Conservation (phyloP, 2,113 vertebrate species). For the Cebus imitator region DNA sequence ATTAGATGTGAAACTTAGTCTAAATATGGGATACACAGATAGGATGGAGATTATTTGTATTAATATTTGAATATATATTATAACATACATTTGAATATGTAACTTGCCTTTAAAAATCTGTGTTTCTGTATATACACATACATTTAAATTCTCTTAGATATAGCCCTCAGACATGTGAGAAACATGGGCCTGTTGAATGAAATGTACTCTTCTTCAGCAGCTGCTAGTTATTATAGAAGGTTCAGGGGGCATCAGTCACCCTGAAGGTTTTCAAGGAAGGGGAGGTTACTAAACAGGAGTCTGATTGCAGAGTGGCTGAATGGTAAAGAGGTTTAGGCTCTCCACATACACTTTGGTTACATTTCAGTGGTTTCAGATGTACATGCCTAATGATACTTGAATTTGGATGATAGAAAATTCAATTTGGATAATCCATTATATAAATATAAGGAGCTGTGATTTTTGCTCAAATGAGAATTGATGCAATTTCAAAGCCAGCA, state of each 20-base stretch:
- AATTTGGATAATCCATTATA: neutral
- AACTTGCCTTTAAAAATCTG: neutral
- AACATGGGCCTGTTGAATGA: neutral
- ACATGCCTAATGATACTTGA: conserved; percentile 6
- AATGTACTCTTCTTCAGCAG: neutral
- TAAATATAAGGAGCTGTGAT: neutral
- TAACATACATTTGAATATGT: neutral
- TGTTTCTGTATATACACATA: neutral
- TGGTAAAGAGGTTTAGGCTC: neutral
- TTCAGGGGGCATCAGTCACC: neutral
- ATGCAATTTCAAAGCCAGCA: conserved; percentile 38
- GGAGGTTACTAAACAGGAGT: neutral
- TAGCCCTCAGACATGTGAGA: neutral
- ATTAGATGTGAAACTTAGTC: neutral
- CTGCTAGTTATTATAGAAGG: neutral
- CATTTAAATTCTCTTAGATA: conserved; percentile 4
- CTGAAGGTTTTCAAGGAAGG: neutral
- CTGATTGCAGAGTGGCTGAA: neutral
- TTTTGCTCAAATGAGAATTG: neutral
- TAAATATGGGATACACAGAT: neutral
- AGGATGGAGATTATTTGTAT: neutral
- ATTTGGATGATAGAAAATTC: neutral
- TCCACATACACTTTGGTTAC: neutral
- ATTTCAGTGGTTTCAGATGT: conserved; percentile 5
- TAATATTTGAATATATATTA: neutral